Base-by-base conservation (phyloP, 2,797 vertebrate species). In the Muscicapa striata region DNA sequence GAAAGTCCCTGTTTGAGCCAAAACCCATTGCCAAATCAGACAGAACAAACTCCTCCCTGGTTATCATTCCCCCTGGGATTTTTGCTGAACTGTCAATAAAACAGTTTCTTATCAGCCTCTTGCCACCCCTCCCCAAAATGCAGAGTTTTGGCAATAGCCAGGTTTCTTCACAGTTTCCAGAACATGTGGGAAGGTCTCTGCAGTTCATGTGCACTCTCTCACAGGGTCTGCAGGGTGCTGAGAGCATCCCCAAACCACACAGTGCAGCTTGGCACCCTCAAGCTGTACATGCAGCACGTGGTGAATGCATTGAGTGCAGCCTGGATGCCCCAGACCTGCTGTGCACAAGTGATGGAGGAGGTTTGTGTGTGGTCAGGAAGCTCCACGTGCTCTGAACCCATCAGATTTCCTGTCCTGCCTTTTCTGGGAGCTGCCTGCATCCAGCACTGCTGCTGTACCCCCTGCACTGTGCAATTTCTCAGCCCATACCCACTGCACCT, bases 371-470 rank as follows among this genome's bases (percentile, higher is more conserved):
- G 13, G 10, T 10, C 30, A 88, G 52, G 57, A 70, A 77, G 22
- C 17, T 74, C 57, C 61, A 14, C 0, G 0, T 48, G 26, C 15
- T 12, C 77, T 58, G 34, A 62, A 55, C 38, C 32, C 55, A 34
- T 13, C 46, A 30, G 43, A 13, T 57, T 27, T 55, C 43, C 75
- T 27, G 16, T 2, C 0, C 0, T 32, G 13, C 32, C 52, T 67
- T 29, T 22, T 45, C 21, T 15, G 3, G 55, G 38, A 62, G 59
- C 41, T 55, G 27, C 21, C 14, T 0, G 1, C 21, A 10, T 13
- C 23, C 0, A 0, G 15, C 41, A 40, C 24, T 0, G 0, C 7
- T 11, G 17, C 63, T 38, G 26, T 5, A 16, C 34, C 55, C 52
- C 36, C 30, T 36, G 27, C 5, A 1, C 7, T 22, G 43, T 1